These are phyloP conservation scores for Cardiocondyla obscurior DNA, from an alignment of 1,140 invertebrate genomes.

Conservation along the genomic window DNA sequence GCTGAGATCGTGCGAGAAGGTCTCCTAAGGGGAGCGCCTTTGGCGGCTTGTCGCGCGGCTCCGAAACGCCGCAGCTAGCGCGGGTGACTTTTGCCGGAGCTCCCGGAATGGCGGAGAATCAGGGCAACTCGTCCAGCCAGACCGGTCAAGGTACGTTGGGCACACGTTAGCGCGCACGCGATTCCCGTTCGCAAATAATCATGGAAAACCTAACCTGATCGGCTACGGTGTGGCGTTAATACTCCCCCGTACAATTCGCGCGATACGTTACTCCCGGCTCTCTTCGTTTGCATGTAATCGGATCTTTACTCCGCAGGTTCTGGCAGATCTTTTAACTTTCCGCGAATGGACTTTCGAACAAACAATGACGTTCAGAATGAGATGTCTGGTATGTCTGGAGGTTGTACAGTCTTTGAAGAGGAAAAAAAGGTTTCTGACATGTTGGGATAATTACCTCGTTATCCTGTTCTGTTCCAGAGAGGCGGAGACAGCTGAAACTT, in stretches of 20 bases:
- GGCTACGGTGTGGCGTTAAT: not conserved
- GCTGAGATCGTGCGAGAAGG: constrained; percentile 74
- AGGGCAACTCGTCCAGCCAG: constrained; percentile 81
- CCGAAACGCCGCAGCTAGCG: not conserved
- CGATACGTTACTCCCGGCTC: no score
- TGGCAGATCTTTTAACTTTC: constrained; percentile 79
- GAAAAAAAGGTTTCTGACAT: not conserved
- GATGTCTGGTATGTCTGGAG: constrained; percentile 72
- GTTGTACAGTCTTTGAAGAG: not conserved
- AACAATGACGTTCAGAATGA: constrained; percentile 82
- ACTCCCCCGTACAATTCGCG: no score
- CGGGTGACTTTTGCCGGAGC: not conserved
- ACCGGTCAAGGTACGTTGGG: constrained; percentile 76
- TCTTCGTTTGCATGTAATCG: not conserved
- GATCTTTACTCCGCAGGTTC: constrained; percentile 73
- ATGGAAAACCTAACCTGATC: constrained; percentile 63
- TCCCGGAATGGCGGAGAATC: constrained; percentile 82
- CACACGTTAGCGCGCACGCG: not conserved
- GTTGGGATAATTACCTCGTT: not conserved
- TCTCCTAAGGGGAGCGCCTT: constrained; percentile 77
- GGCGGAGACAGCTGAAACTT: constrained; percentile 80
- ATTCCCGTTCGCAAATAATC: not conserved
- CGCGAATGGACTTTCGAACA: constrained; percentile 80
- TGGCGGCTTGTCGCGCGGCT: constrained; percentile 52
- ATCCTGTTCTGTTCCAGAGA: constrained; percentile 73